A percentile compares a stretch with the other conserved stretches of the same genome.
Conservation (phyloP, 2,113 vertebrate species). For the Cettia cetti region DNA sequence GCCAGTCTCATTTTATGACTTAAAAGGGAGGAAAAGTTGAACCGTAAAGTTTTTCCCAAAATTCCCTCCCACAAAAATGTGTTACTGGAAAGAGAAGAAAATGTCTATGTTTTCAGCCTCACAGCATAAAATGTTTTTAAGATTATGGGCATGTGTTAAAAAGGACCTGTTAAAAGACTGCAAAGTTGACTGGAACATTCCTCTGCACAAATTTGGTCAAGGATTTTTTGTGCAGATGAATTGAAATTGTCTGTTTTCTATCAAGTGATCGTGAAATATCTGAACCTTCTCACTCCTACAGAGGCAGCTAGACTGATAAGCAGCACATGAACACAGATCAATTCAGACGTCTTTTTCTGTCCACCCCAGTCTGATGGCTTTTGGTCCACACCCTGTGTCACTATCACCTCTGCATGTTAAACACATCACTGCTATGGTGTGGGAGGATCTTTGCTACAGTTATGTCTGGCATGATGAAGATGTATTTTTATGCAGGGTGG, state of each 20-base stretch:
- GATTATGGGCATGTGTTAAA: background rate
- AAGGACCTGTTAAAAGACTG: background rate
- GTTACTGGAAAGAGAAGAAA: background rate
- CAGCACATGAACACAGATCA: background rate
- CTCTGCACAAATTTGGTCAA: background rate
- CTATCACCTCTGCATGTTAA: background rate
- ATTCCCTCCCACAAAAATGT: background rate
- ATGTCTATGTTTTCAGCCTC: background rate
- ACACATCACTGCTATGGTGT: background rate
- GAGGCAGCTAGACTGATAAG: background rate
- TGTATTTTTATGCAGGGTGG: background rate
- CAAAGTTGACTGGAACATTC: background rate
- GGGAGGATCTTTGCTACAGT: background rate
- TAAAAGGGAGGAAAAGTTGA: background rate
- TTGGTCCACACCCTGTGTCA: background rate
- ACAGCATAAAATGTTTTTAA: background rate
- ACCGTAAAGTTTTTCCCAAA: background rate
- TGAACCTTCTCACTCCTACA: background rate
- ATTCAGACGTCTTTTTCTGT: background rate
- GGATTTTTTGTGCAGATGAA: background rate
- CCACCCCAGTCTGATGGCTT: background rate
- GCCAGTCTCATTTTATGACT: background rate
- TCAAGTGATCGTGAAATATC: accelerated
- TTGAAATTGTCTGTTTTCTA: background rate
- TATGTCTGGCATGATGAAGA: background rate